phyloP scores from a whole-genome alignment of 2,888 invertebrate genomes.

The Phyllotreta striolata region DNA sequence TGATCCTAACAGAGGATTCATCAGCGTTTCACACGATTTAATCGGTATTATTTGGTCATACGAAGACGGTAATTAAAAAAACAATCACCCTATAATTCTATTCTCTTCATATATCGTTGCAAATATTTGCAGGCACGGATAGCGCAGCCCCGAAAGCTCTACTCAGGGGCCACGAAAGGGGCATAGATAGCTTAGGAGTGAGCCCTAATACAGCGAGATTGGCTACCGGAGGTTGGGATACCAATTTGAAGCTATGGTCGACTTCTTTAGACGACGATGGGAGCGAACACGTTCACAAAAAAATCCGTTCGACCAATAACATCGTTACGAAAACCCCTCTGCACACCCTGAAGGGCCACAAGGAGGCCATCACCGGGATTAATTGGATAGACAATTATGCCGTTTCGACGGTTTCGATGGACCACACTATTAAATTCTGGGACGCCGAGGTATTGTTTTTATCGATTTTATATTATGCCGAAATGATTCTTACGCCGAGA shows the following conservation, averaged over 20 bases:
- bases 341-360: constrained; percentile 90
- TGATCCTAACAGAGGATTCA: constrained; percentile 62
- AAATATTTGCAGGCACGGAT: constrained; percentile 64
- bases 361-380: constrained; percentile 86
- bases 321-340: constrained; percentile 72
- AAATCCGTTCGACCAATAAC: constrained; percentile 46
- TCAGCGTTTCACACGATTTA: constrained; percentile 92
- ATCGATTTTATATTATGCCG: background rate
- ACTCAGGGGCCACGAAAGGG: constrained; percentile 91
- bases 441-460: constrained; percentile 71
- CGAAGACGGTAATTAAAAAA: constrained; percentile 34
- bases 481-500: constrained; percentile 14
- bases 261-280: constrained; percentile 59
- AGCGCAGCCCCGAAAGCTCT: constrained; percentile 81
- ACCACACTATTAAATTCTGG: constrained; percentile 95
- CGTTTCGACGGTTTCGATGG: constrained; percentile 90
- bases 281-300: constrained; percentile 57
- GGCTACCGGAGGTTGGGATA: constrained; percentile 94
- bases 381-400: constrained; percentile 84
- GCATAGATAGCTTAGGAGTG: constrained; percentile 86
- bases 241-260: constrained; percentile 91
- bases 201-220: constrained; percentile 71
- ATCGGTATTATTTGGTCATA: constrained; percentile 73
- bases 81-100: background rate
- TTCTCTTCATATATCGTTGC: constrained; percentile 69